A percentile compares a stretch with the other conserved stretches of the same genome.
phyloP scores from a whole-genome alignment of 2,888 invertebrate genomes.

The Neoascia interrupta region DNA sequence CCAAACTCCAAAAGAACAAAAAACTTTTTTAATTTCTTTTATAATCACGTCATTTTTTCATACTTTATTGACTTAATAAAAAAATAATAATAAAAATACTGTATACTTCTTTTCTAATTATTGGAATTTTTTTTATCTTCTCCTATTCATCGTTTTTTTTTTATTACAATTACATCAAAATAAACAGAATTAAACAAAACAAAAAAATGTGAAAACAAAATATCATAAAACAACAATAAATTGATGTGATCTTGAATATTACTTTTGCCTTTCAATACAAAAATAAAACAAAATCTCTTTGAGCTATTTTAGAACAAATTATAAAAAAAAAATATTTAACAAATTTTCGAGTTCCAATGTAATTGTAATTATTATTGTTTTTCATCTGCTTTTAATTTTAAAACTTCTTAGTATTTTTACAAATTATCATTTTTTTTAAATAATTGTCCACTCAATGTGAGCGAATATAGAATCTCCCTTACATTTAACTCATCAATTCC shows the following conservation, averaged over 20 bases:
- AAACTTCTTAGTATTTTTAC: slow-evolving; percentile 40
- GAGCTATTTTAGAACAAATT: too few species aligned
- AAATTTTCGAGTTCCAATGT: slow-evolving; percentile 39
- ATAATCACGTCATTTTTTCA: slow-evolving; percentile 64
- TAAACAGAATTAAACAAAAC: slow-evolving; percentile 31
- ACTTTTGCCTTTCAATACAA: slow-evolving; percentile 15
- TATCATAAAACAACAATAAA: slow-evolving; percentile 22
- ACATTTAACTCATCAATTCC: slow-evolving; percentile 37
- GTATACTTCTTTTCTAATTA: slow-evolving; percentile 66
- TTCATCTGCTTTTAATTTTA: slow-evolving; percentile 42
- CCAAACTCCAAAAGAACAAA: slow-evolving; percentile 8
- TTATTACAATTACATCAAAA: slow-evolving; percentile 56
- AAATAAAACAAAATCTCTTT: slow-evolving; percentile 2
- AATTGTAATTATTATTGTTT: slow-evolving; percentile 25
- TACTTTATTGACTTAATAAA: slow-evolving; percentile 69
- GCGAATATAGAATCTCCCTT: slow-evolving; percentile 69
- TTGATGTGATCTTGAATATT: slow-evolving; percentile 5
- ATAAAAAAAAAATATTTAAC: slow-evolving; percentile 2
- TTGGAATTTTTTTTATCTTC: slow-evolving; percentile 64
- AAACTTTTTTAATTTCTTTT: slow-evolving; percentile 31
- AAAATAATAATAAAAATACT: slow-evolving; percentile 69
- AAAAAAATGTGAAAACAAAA: slow-evolving; percentile 28
- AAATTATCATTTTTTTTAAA: slow-evolving; percentile 46
- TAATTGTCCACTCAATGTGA: slow-evolving; percentile 73
- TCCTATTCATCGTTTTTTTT: slow-evolving; percentile 29